A percentile compares a stretch with the other conserved stretches of the same genome.
Conservation (phyloP, 2,888 invertebrate species). For the Plutella xylostella region DNA sequence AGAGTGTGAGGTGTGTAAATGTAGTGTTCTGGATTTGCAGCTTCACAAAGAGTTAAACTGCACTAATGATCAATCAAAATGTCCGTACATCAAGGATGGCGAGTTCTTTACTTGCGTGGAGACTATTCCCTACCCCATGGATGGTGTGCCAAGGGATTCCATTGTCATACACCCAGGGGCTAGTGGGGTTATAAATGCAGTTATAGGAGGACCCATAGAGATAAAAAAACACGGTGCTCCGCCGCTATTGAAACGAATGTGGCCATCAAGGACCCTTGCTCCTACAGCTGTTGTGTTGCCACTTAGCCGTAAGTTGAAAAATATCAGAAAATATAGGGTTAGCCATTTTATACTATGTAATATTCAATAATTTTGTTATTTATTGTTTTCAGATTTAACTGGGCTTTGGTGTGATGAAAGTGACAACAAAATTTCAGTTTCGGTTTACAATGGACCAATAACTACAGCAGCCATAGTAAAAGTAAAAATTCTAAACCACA, state of each 20-base stretch:
- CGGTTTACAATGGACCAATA: constrained; percentile 36
- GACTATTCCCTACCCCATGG: constrained; percentile 38
- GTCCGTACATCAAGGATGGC: constrained; percentile 45
- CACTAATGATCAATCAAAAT: constrained; percentile 49
- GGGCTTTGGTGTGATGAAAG: constrained; percentile 45
- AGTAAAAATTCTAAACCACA: constrained; percentile 41
- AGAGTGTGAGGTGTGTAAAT: constrained; percentile 72
- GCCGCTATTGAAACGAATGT: constrained; percentile 49
- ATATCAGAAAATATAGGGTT: too few relatives aligned
- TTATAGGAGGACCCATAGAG: constrained; percentile 48
- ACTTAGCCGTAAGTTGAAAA: too few relatives aligned
- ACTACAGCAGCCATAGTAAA: constrained; percentile 32
- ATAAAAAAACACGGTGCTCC: constrained; percentile 46
- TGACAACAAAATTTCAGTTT: constrained; percentile 40
- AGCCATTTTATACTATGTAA: neutral
- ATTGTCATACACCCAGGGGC: constrained; percentile 55
- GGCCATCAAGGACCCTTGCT: constrained; percentile 55
- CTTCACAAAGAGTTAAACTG: constrained; percentile 68
- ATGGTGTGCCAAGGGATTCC: constrained; percentile 46
- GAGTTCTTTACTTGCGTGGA: constrained; percentile 48
- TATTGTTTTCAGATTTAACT: constrained; percentile 36
- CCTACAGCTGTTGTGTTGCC: constrained; percentile 55
- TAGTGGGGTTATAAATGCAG: constrained; percentile 43
- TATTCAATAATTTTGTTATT: neutral
- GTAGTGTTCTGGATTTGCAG: constrained; percentile 70